Conservation (phyloP, 2,888 invertebrate species). For the Aspidiotus rigidus region DNA sequence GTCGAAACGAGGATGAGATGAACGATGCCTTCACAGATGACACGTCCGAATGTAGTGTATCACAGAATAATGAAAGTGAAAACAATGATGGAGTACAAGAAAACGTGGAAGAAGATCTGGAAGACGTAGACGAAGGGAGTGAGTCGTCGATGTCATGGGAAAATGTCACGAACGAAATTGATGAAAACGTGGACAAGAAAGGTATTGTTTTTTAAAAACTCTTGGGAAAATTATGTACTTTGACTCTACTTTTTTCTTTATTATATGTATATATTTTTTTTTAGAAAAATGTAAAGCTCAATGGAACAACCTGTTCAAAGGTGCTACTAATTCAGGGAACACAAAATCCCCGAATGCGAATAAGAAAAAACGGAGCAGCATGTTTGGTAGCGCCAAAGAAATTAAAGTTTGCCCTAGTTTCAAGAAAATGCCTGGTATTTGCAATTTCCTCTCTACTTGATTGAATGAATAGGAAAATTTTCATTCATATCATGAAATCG, state of each 20-base stretch:
- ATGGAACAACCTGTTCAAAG: slow-evolving; percentile 22
- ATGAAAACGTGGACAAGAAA: slow-evolving; percentile 12
- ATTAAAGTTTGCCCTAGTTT: slow-evolving; percentile 35
- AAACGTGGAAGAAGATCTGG: not conserved
- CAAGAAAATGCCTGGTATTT: slow-evolving; percentile 37
- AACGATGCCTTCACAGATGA: too few relatives aligned
- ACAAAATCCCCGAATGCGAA: not conserved
- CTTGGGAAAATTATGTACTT: not conserved
- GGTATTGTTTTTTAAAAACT: not conserved
- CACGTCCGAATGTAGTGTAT: not conserved
- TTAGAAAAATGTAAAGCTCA: slow-evolving; percentile 22
- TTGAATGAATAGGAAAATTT: not conserved
- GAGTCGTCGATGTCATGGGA: not conserved
- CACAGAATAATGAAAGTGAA: not conserved
- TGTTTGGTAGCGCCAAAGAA: slow-evolving; percentile 8
- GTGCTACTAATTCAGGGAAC: not conserved
- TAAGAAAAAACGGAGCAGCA: not conserved
- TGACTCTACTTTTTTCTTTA: not conserved
- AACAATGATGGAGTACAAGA: too few relatives aligned
- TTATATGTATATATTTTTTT: not conserved
- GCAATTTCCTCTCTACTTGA: slow-evolving; percentile 1
- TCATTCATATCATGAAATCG: not conserved
- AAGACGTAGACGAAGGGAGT: not conserved
- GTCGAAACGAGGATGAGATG: too few relatives aligned
- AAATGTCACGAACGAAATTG: not conserved